Evolutionary conservation across 2,113 vertebrate species (phyloP).

Genomic region (Ovis aries): ARS-UI_Ramb_v3.0 NC_056056.1:119125001-119125500

Average conservation of each 20-base stretch:
- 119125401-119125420: not conserved
- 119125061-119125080: not conserved
- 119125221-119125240: conserved; percentile 14
- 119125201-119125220: not conserved
- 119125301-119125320: not conserved
- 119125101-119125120: not conserved
- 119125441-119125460: not conserved
- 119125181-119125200: not conserved
- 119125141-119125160: not conserved
- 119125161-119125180: not conserved
- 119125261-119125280: not conserved
- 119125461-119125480: not conserved
- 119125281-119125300: not conserved
- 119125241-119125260: not conserved
- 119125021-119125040: not conserved
- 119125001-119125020: not conserved
- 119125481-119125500: not conserved
- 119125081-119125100: not conserved
- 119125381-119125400: not conserved
- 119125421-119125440: not conserved
- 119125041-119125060: not conserved
- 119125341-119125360: not conserved
- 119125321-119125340: not conserved
- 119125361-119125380: not conserved
- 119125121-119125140: conserved; percentile 2